Conservation (phyloP, 2,797 vertebrate genomes). For the Bovichtus diacanthus region DNA sequence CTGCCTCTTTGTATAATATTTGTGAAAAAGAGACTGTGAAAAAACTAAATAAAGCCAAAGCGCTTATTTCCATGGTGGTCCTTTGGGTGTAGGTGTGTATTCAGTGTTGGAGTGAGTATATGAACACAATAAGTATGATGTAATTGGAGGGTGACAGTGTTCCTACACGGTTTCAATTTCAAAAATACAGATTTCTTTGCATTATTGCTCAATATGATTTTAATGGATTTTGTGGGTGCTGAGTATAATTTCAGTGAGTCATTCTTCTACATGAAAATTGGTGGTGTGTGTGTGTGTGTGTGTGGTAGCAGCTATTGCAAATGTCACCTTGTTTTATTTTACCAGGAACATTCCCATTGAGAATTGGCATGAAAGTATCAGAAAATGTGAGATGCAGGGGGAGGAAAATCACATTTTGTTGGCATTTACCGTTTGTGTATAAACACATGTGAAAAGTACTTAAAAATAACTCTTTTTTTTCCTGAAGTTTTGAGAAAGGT, state of each 20-base stretch:
- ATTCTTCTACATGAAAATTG: no score
- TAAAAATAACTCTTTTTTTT: neutral
- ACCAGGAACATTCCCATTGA: no score
- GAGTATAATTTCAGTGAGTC: neutral
- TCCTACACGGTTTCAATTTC: neutral
- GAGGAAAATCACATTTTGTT: neutral
- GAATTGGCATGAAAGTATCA: neutral
- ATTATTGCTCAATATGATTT: neutral
- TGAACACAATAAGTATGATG: no score
- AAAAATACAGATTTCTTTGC: neutral
- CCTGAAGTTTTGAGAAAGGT: neutral
- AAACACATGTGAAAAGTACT: neutral
- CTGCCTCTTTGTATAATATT: no score
- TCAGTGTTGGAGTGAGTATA: no score
- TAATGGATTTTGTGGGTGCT: neutral
- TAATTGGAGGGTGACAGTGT: neutral
- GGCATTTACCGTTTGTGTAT: neutral
- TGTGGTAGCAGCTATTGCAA: no score
- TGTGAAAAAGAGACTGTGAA: no score
- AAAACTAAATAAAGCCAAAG: no score
- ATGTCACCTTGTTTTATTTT: no score
- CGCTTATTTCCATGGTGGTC: no score
- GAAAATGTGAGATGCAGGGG: neutral
- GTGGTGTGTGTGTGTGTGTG: no score
- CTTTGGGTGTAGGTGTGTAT: no score